These are phyloP conservation scores for Lontra canadensis DNA, from an alignment of 2,113 vertebrate species.

Conservation along the genomic window DNA sequence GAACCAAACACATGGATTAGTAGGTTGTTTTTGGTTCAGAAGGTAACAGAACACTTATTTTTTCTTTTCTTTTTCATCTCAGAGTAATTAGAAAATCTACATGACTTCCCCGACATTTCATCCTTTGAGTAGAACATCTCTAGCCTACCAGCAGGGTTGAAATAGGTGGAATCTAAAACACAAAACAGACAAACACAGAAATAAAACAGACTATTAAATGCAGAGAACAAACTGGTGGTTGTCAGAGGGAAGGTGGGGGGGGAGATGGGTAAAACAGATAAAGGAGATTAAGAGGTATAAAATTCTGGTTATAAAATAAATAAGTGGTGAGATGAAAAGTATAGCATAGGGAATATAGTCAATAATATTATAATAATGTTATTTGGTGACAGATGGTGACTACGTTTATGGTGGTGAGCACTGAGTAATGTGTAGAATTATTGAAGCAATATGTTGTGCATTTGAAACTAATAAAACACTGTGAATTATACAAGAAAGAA, in stretches of 20 bases:
- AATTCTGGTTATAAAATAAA: not conserved
- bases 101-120: not conserved
- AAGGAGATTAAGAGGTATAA: not conserved
- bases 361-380: not conserved
- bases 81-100: not conserved
- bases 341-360: not conserved
- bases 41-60: not conserved
- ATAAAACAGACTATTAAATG: not conserved
- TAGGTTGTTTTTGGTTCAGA: not conserved
- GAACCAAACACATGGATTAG: not conserved
- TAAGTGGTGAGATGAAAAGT: not conserved
- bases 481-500: not conserved
- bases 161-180: not conserved
- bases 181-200: not conserved
- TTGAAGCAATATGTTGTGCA: not conserved
- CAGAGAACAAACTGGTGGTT: not conserved
- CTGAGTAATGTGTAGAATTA: not conserved
- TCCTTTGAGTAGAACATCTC: not conserved
- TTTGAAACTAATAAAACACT: not conserved
- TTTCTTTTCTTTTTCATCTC: not conserved
- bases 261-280: not conserved
- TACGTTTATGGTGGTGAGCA: not conserved
- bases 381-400: not conserved
- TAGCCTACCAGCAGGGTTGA: not conserved
- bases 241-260: not conserved